Percentiles rank a stretch among this genome's conserved stretches.
phyloP scores from a whole-genome alignment of 30 jellyfish, hydroid and myxozoan species.

The Nemopilema nomurai region DNA sequence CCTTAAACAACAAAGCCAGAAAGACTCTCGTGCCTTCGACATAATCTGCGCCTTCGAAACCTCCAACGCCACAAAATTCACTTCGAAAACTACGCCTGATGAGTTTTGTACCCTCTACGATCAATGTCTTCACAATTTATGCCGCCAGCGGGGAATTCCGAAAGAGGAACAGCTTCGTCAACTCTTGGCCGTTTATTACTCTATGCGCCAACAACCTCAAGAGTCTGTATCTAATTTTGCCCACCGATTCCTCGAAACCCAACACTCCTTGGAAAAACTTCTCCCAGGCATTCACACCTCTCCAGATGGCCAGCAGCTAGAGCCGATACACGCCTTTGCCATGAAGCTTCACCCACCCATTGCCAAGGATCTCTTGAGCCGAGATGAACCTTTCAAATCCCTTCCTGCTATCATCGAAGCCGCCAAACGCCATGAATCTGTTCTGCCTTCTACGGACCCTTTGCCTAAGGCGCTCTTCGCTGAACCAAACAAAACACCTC shows the following conservation, averaged over 20 bases:
- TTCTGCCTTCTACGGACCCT: conserved; percentile 3
- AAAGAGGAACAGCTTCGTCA: conserved; percentile 43
- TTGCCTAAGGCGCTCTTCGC: background rate
- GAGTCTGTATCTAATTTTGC: conserved; percentile 40
- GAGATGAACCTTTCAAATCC: conserved; percentile 11
- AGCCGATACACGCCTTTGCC: conserved; percentile 18
- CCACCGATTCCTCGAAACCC: conserved; percentile 31
- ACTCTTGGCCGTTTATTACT: conserved; percentile 11
- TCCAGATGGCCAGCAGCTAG: conserved; percentile 6
- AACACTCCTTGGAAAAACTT: conserved; percentile 12
- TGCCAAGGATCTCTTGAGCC: conserved; percentile 10
- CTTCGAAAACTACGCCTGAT: background rate
- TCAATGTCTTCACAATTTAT: conserved; percentile 1
- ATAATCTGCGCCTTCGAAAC: conserved; percentile 1
- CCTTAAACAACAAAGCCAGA: conserved; percentile 29
- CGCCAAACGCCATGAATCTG: conserved; percentile 27
- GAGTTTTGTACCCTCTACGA: conserved; percentile 1
- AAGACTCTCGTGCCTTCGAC: conserved; percentile 43
- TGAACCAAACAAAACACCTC: background rate
- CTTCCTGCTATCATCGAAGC: conserved; percentile 31
- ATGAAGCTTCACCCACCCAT: conserved; percentile 28
- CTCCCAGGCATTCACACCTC: conserved; percentile 27
- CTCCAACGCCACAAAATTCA: conserved; percentile 5
- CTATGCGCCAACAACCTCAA: conserved; percentile 15
- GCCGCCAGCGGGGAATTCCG: conserved; percentile 32